phyloP scores from a whole-genome alignment of 2,113 vertebrate genomes.

The Silurus meridionalis region DNA sequence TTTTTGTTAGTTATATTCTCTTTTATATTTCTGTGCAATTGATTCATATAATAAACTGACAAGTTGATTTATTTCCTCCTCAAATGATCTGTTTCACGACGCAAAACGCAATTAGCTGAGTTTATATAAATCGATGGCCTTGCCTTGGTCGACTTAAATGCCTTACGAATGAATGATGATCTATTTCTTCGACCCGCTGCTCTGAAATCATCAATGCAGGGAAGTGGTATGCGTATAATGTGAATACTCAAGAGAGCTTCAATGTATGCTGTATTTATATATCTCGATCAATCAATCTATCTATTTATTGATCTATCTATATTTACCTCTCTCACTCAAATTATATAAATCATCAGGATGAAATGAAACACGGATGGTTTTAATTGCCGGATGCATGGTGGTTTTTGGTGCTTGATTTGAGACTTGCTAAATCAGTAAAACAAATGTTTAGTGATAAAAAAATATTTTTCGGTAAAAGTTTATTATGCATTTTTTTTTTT shows the following conservation, averaged over 20 bases:
- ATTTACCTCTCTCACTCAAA: too few species aligned
- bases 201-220: constrained; percentile 17
- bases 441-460: too few species aligned
- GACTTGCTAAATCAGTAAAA: too few species aligned
- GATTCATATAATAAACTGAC: constrained; percentile 35
- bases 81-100: background rate
- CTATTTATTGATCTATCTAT: too few species aligned
- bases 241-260: background rate
- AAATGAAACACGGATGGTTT: too few species aligned
- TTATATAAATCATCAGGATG: too few species aligned
- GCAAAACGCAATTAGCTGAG: constrained; percentile 20
- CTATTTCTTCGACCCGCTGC: background rate
- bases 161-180: constrained; percentile 11
- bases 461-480: too few species aligned
- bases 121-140: constrained; percentile 26
- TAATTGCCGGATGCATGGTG: too few species aligned
- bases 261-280: background rate
- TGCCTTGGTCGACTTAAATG: constrained; percentile 3
- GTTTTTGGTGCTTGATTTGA: too few species aligned
- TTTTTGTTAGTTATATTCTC: background rate
- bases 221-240: background rate
- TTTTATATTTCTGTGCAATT: constrained; percentile 21
- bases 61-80: constrained; percentile 18
- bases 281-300: background rate
- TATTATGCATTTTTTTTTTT: too few species aligned